Base-by-base conservation (phyloP, 23 tunicate genomes). In the Halocynthia aurantium region DNA sequence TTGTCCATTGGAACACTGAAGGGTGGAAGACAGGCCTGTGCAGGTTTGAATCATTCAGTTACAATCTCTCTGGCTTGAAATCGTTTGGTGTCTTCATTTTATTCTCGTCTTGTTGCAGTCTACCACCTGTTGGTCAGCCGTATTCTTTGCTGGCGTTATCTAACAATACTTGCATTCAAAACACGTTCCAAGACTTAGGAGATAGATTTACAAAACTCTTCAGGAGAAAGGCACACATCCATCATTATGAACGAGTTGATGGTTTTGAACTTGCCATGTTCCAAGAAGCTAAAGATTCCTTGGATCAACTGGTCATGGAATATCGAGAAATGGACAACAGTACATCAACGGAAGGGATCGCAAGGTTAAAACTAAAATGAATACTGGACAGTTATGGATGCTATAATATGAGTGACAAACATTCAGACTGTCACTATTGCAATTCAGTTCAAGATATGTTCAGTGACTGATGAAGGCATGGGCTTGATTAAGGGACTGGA, bases 11-110 rank as follows among this genome's bases (percentile, higher is more conserved):
- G 99, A 96, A 96, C 74, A 78, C 85, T 54, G 99, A 96, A 73
- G 99, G 99, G n/a, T 96, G 99, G 99, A 96, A 96, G 78, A 92
- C 96, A 8, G 99, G 99, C n/a, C 53, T 96, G 64, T 96, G 99
- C 61, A 83, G 77, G 44, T 31, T 31, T 31, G 4, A 31, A 31
- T 31, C 44, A 1, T 31, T 31, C 44, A 31, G 44, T 31, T 31
- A 31, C 44, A 31, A 31, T 31, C 44, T 31, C 44, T 31, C 44
- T 61, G 8, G 18, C 8, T 20, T 17, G 19, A 31, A 17, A n/a
- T 76, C 4, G 57, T 15, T 52, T 19, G 22, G 22, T 0, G 15
- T 13, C 22, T 69, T 21, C 5, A 12, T 13, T 15, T 19, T 19
- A 11, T 52, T 72, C 11, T 44, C 5, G 50, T 74, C 7, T 2